phyloP scores from a whole-genome alignment of 1,140 invertebrate genomes.

The Leptinotarsa texana region DNA sequence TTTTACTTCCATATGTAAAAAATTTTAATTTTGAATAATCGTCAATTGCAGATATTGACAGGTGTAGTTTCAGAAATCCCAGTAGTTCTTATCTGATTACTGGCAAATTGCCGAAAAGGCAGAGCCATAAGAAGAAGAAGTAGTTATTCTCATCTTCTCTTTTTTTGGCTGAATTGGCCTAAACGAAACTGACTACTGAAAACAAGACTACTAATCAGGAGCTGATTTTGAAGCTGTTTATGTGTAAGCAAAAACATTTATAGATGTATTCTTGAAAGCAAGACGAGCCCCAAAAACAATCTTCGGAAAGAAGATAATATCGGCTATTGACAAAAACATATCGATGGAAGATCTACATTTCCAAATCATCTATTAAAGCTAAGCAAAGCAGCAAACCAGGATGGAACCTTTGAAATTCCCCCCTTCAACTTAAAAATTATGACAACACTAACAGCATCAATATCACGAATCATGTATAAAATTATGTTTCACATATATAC shows the following conservation, averaged over 20 bases:
- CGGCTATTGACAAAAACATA: no score
- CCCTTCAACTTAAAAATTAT: slow-evolving; percentile 3
- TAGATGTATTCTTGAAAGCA: not conserved
- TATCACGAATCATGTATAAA: slow-evolving; percentile 13
- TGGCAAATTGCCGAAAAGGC: no score
- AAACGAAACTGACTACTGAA: not conserved
- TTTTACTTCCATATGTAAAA: not conserved
- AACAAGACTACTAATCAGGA: not conserved
- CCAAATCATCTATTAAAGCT: slow-evolving; percentile 10
- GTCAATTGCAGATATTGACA: not conserved
- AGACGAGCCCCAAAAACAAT: not conserved
- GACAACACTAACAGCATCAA: not conserved
- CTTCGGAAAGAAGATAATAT: not conserved
- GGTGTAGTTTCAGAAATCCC: no score
- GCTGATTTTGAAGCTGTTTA: not conserved
- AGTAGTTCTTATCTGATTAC: no score
- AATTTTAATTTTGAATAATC: not conserved
- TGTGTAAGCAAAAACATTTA: not conserved
- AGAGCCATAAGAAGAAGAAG: no score
- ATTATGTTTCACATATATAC: slow-evolving; percentile 5
- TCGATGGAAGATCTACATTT: not conserved
- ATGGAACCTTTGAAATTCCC: not conserved
- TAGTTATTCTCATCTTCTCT: not conserved
- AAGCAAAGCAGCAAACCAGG: slow-evolving; percentile 1
- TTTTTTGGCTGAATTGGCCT: not conserved